A percentile compares a stretch with the other conserved stretches of the same genome.
phyloP scores from a whole-genome alignment of 2,797 vertebrate species.

The Scolopax rusticola region DNA sequence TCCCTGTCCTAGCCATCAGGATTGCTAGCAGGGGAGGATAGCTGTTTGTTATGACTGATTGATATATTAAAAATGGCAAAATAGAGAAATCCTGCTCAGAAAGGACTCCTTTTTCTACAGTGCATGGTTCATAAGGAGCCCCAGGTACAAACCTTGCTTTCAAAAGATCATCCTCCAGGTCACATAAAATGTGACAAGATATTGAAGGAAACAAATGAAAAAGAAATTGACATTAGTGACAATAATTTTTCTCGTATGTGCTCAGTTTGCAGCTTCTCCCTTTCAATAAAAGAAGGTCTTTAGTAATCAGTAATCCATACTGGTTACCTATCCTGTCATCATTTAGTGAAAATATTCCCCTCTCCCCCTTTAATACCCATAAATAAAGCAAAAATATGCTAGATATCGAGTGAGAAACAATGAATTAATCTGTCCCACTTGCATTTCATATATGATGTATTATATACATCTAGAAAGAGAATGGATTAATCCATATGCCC shows the following conservation, averaged over 20 bases:
- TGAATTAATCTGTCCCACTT: neutral
- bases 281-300: neutral
- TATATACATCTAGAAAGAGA: neutral
- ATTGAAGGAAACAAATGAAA: neutral
- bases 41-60: constrained; percentile 5
- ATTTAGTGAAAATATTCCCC: neutral
- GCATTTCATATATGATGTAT: neutral
- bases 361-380: neutral
- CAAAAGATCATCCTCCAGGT: neutral
- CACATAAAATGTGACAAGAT: neutral
- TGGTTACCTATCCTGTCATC: neutral
- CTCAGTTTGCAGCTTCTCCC: neutral
- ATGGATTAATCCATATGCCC: neutral
- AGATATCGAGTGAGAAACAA: neutral
- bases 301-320: neutral
- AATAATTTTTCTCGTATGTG: neutral
- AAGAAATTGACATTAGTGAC: neutral
- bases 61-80: neutral
- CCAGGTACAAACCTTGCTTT: neutral
- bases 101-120: neutral
- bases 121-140: neutral
- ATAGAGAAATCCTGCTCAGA: neutral
- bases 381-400: neutral
- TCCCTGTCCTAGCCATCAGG: neutral
- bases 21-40: neutral